Base-by-base conservation (phyloP, 2,113 vertebrate genomes). In the Pitta sordida region DNA sequence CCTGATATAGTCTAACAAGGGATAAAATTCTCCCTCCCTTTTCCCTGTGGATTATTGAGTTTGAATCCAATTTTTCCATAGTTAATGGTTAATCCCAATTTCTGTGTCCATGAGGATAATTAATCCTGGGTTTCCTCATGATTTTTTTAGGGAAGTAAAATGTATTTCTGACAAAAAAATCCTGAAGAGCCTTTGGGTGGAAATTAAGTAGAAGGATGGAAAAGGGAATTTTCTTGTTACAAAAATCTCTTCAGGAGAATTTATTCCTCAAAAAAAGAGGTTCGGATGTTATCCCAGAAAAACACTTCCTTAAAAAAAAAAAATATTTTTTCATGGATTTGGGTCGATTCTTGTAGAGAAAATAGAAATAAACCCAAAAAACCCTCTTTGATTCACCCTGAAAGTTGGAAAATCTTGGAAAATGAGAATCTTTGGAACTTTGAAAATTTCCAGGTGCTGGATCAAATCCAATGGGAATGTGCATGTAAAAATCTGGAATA, bases 61-160 rank as follows among this genome's bases (percentile, higher is more conserved):
- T 39, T 11, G 0, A 0, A 3, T 37, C 43, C 13, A 21, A 0
- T 36, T 52, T 78, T n/a, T 19, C 56, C 11, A 0, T 2, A 10
- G 22, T 21, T 73, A 7, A 11, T 15, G 74, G 18, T 4, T 10
- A 4, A 39, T 59, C 44, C 36, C 36, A 8, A 5, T 52, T 52
- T 23, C 6, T 14, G 10, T 5, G 9, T 20, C 67, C 10, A 0
- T 4, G 15, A 12, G 30, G 39, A 23, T 23, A 46, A 27, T 39
- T 2, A 36, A 56, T 63, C 37, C 18, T 2, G 2, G 3, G 68
- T 67, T 39, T 5, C 49, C 13, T 4, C 15, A 11, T 16, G 2
- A 12, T 64, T 62, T 81, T 69, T 56, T 36, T 30, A 13, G 68
- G 24, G 75, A 22, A 1, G 14, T 41, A 34, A 49, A 34, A 53